A percentile compares a stretch with the other conserved stretches of the same genome.
phyloP scores from a whole-genome alignment of 1,140 invertebrate genomes.

The Drosophila erecta region DNA sequence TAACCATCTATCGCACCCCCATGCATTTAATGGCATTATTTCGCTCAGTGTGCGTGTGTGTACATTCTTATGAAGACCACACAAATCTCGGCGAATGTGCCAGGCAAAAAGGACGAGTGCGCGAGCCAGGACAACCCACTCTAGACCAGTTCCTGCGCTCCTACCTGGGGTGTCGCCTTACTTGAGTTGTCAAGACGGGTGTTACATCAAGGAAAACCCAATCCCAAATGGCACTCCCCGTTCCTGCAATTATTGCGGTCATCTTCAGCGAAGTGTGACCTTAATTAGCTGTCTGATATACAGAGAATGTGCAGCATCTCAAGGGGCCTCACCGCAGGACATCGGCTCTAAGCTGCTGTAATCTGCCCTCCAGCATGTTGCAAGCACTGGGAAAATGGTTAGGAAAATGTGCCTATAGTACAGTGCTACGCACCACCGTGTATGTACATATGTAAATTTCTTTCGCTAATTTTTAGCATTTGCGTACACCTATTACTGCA shows the following conservation, averaged over 20 bases:
- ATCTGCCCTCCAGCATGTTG: slow-evolving; percentile 6
- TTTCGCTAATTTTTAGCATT: too few relatives aligned
- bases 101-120: slow-evolving; percentile 6
- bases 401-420: background rate
- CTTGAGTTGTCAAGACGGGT: slow-evolving; percentile 56
- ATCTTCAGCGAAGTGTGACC: slow-evolving; percentile 50
- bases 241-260: slow-evolving; percentile 28
- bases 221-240: slow-evolving; percentile 7
- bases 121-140: slow-evolving; percentile 10
- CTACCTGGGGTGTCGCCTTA: slow-evolving; percentile 41
- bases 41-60: slow-evolving; percentile 1
- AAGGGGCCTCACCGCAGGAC: slow-evolving; percentile 27
- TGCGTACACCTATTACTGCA: too few relatives aligned
- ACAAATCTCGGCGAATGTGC: background rate
- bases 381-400: slow-evolving; percentile 3
- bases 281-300: slow-evolving; percentile 37
- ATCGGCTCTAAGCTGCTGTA: slow-evolving; percentile 25
- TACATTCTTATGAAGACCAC: slow-evolving; percentile 11
- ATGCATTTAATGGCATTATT: background rate
- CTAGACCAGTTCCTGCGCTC: slow-evolving; percentile 2
- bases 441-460: too few relatives aligned
- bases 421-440: too few relatives aligned
- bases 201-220: slow-evolving; percentile 25
- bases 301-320: background rate
- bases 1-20: too few relatives aligned